phyloP scores from a whole-genome alignment of 2,797 vertebrate genomes.

The Catamblyrhynchus diadema region DNA sequence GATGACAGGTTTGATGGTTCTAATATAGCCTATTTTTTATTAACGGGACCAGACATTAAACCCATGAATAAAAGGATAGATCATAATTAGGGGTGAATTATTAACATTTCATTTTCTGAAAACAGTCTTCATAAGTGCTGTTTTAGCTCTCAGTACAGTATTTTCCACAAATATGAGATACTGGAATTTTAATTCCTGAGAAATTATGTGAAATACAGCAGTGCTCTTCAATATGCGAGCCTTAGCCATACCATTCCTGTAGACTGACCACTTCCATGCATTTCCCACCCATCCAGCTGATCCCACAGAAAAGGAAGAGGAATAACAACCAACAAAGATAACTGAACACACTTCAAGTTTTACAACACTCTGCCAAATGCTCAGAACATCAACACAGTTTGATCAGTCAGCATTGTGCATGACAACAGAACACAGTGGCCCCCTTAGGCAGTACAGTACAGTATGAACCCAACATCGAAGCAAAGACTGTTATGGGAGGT shows the following conservation, averaged over 20 bases:
- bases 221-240: background rate
- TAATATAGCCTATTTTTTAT: background rate
- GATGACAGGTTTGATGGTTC: background rate
- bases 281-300: background rate
- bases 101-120: slow-evolving; percentile 7
- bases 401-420: background rate
- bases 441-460: background rate
- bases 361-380: background rate
- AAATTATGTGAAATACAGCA: background rate
- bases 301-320: background rate
- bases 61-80: background rate
- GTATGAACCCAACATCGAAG: background rate
- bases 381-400: background rate
- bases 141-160: background rate
- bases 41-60: background rate
- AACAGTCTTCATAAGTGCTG: background rate
- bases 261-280: background rate
- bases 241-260: background rate
- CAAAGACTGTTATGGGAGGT: background rate
- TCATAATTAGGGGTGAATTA: background rate
- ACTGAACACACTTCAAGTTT: background rate
- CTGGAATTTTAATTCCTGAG: slow-evolving; percentile 13
- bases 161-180: background rate
- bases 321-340: background rate
- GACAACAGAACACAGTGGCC: background rate